These are phyloP conservation scores for Colaptes auratus DNA, from an alignment of 2,113 vertebrate genomes.

Conservation along the genomic window DNA sequence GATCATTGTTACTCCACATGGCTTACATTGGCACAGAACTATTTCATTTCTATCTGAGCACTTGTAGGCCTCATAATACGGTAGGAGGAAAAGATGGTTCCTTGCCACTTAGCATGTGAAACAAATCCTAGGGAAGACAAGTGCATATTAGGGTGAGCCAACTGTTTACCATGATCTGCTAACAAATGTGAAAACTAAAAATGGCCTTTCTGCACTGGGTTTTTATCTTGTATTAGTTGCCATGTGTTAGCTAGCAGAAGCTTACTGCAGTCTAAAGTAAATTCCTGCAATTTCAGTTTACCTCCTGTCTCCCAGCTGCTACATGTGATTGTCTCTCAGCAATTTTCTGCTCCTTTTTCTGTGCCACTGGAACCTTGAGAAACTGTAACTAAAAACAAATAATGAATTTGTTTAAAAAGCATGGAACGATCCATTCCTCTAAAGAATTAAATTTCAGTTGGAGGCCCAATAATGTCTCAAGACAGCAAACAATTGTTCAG, in stretches of 20 bases:
- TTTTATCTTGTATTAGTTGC: conserved; percentile 44
- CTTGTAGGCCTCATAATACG: not conserved
- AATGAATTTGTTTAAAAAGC: not conserved
- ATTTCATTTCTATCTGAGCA: not conserved
- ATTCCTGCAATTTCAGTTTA: conserved; percentile 54
- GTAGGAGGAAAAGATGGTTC: not conserved
- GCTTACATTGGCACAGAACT: not conserved
- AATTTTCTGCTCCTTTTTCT: conserved; percentile 37
- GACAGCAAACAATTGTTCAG: not conserved
- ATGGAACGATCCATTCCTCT: not conserved
- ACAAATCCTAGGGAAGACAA: conserved; percentile 29
- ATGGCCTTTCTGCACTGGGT: conserved; percentile 45
- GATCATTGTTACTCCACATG: not conserved
- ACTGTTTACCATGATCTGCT: conserved; percentile 47
- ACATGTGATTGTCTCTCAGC: conserved; percentile 10
- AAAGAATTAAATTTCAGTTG: not conserved
- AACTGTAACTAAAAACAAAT: not conserved
- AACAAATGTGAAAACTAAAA: conserved; percentile 57
- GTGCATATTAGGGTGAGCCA: conserved; percentile 39
- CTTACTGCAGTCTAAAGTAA: conserved; percentile 45
- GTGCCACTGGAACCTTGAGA: not conserved
- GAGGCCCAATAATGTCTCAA: not conserved
- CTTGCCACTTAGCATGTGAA: conserved; percentile 5
- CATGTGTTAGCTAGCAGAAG: conserved; percentile 50
- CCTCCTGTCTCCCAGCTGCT: conserved; percentile 54